Base-by-base conservation (phyloP, 2,797 vertebrate species). In the Gorsachius magnificus region DNA sequence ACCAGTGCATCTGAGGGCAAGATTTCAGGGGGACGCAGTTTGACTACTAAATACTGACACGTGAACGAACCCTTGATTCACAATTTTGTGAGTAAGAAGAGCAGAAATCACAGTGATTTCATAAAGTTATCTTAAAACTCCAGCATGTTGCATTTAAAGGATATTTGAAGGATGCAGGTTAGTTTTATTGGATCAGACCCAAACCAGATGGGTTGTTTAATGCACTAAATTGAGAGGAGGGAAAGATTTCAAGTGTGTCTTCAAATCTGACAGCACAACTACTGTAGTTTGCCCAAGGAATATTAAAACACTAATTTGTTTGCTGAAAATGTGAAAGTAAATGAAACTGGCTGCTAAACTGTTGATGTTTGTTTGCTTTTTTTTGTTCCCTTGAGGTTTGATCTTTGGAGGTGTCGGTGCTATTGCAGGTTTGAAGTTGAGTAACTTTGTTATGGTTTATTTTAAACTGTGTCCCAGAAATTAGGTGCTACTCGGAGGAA, bases 231-330 rank as follows among this genome's bases (percentile, higher is more conserved):
- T 69, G 56, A 84, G 43, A 76, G 43, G 50, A 90, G 35, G 36
- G 68, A 13, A 48, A 68, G 36, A 36, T 83, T 93, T 28, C 1
- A 9, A 89, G 6, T 28, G 36, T 77, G 51, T 69, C 83, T 86
- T 91, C 76, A 83, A 86, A 86, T 88, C 69, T 90, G 46, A 88
- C 61, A 82, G 69, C 54, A 48, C 76, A 79, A 41, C 74, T 95
- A 51, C 77, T 57, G 43, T 79, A 53, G 69, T 84, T 82, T 94
- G 48, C 51, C 20, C 31, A 60, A 66, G 63, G 87, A 96, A 91
- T 95, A 69, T 91, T 82, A 79, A 93, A 78, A 31, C 43, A 51
- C 25, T 82, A 28, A 79, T 94, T 95, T 87, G 25, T 86, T 94
- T 81, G 63, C 64, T 86, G 38, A 83, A 86, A 83, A 94, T 63